A percentile compares a stretch with the other conserved stretches of the same genome.
These are phyloP conservation scores for Dinomys branickii DNA, from an alignment of 2,113 vertebrate genomes.

Conservation along the genomic window DNA sequence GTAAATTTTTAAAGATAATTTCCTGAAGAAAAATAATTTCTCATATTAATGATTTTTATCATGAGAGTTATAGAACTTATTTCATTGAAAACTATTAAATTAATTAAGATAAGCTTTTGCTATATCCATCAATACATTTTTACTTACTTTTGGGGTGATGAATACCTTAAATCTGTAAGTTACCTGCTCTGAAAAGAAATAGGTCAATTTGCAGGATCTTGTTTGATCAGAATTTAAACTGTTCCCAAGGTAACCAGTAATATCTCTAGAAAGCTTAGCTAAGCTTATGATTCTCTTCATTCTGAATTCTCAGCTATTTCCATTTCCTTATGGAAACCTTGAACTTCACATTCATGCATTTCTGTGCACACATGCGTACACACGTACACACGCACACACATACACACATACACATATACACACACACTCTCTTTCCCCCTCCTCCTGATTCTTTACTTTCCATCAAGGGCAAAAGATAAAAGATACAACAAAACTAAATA, in stretches of 20 bases:
- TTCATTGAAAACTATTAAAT: slow-evolving; percentile 7
- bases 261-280: slow-evolving; percentile 73
- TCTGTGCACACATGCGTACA: background rate
- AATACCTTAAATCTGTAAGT: slow-evolving; percentile 74
- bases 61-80: background rate
- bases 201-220: slow-evolving; percentile 79
- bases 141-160: slow-evolving; percentile 44
- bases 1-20: background rate
- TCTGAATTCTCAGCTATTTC: slow-evolving; percentile 72
- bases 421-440: background rate
- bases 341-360: slow-evolving; percentile 58
- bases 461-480: slow-evolving; percentile 61
- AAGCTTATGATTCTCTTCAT: slow-evolving; percentile 71
- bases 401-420: background rate
- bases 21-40: background rate
- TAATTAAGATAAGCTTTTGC: background rate
- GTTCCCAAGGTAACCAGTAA: slow-evolving; percentile 86
- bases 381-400: background rate
- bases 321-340: slow-evolving; percentile 68
- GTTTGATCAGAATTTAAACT: slow-evolving; percentile 81
- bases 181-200: slow-evolving; percentile 61
- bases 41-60: slow-evolving; percentile 19
- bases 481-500: slow-evolving; percentile 75
- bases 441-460: slow-evolving; percentile 67
- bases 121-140: background rate